Conservation (phyloP, 2,888 invertebrate genomes). For the Andrena chrysosceles region DNA sequence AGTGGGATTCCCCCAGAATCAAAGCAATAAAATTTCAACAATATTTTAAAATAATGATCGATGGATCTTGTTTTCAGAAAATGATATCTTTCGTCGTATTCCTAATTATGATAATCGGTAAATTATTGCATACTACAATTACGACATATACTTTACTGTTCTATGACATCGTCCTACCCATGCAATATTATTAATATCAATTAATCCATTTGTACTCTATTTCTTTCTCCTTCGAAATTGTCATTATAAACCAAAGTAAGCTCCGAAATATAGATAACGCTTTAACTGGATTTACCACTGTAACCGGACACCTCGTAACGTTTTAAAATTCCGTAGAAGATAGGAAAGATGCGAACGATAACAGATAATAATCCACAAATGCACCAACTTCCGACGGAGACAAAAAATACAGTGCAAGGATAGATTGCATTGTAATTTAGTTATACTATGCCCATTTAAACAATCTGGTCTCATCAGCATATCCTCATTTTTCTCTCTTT, state of each 20-base stretch:
- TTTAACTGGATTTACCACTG: neutral
- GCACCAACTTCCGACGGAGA: conserved; percentile 41
- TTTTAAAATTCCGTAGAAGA: neutral
- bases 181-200: conserved; percentile 63
- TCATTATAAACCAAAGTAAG: neutral
- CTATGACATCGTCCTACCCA: conserved; percentile 61
- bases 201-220: conserved; percentile 47
- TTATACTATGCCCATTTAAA: conserved; percentile 50
- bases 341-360: neutral
- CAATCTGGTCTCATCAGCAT: conserved; percentile 48
- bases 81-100: conserved; percentile 29
- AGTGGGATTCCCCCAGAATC: neutral
- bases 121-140: conserved; percentile 57
- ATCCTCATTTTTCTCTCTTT: conserved; percentile 8
- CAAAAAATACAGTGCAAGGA: conserved; percentile 56
- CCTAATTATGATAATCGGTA: conserved; percentile 44
- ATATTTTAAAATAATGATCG: conserved; percentile 34
- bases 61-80: conserved; percentile 36
- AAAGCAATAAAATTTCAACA: neutral
- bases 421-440: conserved; percentile 50
- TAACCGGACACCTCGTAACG: neutral
- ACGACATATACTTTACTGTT: conserved; percentile 52
- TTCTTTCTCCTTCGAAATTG: conserved; percentile 49
- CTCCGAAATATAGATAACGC: neutral
- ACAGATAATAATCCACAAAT: conserved; percentile 3